Conservation (phyloP, 2,113 vertebrate genomes). For the Pelecanoides urinatrix region DNA sequence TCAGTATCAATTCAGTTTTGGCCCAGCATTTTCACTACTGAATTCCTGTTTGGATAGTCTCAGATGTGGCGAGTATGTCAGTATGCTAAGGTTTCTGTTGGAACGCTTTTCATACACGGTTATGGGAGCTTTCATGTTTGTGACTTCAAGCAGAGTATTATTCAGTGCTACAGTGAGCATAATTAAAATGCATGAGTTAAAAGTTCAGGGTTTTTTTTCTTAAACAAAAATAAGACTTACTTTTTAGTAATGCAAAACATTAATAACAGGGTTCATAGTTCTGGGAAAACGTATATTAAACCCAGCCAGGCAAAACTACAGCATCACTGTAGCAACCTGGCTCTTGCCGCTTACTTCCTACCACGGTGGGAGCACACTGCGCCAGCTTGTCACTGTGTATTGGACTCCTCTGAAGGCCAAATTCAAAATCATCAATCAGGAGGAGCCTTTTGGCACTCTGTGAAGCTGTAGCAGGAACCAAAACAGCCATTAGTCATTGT, state of each 20-base stretch:
- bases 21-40: background rate
- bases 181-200: background rate
- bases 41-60: background rate
- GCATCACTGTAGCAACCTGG: background rate
- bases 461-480: background rate
- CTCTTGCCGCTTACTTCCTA: background rate
- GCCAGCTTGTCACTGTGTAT: background rate
- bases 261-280: background rate
- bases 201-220: background rate
- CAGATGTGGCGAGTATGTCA: background rate
- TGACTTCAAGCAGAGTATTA: background rate
- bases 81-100: background rate
- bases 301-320: background rate
- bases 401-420: background rate
- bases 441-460: background rate
- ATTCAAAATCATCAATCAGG: background rate
- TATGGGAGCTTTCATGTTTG: background rate
- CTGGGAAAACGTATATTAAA: background rate
- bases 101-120: background rate
- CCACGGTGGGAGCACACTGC: accelerated
- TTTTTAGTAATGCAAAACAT: background rate
- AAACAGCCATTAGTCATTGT: background rate
- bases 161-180: background rate
- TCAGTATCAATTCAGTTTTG: background rate
- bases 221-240: background rate